Percentiles rank a stretch among this genome's conserved stretches.
phyloP scores from a whole-genome alignment of 2,888 invertebrate species.

The Eledona agricola region DNA sequence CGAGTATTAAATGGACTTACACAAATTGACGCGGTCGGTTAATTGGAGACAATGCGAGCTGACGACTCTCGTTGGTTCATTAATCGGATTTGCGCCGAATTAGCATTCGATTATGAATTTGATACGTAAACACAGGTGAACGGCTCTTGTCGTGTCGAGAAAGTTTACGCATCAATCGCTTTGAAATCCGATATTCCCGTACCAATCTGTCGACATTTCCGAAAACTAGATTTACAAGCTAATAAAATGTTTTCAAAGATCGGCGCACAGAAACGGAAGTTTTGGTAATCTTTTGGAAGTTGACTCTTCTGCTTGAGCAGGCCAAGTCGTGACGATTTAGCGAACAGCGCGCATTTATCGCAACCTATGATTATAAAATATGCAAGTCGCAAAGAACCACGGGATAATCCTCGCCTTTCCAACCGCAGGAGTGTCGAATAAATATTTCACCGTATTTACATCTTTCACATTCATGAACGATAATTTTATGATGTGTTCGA shows the following conservation, averaged over 20 bases:
- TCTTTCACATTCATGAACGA: conserved; percentile 23
- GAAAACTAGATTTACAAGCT: too few species aligned
- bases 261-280: too few species aligned
- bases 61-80: conserved; percentile 8
- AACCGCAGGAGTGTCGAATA: conserved; percentile 18
- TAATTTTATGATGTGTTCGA: conserved; percentile 41
- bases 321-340: too few species aligned
- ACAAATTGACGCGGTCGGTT: conserved; percentile 11
- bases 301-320: too few species aligned
- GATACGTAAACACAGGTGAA: conserved; percentile 14
- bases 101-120: conserved; percentile 8
- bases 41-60: conserved; percentile 9
- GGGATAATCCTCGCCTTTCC: conserved; percentile 22
- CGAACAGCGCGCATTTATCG: too few species aligned
- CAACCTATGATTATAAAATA: conserved; percentile 24
- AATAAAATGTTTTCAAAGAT: too few species aligned
- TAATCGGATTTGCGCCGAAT: conserved; percentile 14
- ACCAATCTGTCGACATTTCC: too few species aligned
- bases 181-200: too few species aligned
- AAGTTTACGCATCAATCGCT: too few species aligned
- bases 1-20: conserved; percentile 18
- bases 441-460: conserved; percentile 20
- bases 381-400: conserved; percentile 6
- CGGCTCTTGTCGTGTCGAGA: neutral
- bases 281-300: too few species aligned